Conservation (phyloP, 2,888 invertebrate genomes). For the Polylopha cassiicola region DNA sequence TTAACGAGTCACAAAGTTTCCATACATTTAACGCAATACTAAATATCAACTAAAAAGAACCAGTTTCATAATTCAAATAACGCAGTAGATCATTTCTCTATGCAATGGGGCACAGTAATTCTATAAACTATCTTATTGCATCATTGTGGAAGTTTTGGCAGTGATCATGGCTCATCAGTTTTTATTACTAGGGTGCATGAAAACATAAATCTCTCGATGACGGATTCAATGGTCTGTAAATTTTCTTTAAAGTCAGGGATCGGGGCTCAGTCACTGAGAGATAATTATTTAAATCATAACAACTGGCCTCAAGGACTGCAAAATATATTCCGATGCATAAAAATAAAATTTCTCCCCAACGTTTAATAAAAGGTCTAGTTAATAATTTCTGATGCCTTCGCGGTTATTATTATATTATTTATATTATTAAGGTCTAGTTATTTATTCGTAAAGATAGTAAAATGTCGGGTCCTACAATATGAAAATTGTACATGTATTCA, state of each 20-base stretch:
- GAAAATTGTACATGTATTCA: no score
- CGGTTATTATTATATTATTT: no score
- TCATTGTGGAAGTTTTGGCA: constrained; percentile 67
- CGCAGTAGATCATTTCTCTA: constrained; percentile 1
- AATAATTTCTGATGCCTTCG: no score
- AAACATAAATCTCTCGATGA: constrained; percentile 65
- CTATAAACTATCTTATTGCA: constrained; percentile 41
- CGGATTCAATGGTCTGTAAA: constrained; percentile 62
- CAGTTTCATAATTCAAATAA: constrained; percentile 6
- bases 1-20: no score
- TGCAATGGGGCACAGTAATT: constrained; percentile 8
- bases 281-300: constrained; percentile 8
- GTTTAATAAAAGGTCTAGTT: no score
- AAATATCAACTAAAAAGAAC: no score
- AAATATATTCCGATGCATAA: no score
- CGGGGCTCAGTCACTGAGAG: constrained; percentile 26
- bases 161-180: constrained; percentile 71
- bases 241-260: constrained; percentile 54
- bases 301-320: neutral
- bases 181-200: constrained; percentile 59
- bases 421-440: no score
- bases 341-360: no score
- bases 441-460: no score
- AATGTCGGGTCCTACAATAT: no score
- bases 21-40: no score